Evolutionary conservation across 2,113 vertebrate species (phyloP).

Genomic region (Epinephelus moara): DNA sequence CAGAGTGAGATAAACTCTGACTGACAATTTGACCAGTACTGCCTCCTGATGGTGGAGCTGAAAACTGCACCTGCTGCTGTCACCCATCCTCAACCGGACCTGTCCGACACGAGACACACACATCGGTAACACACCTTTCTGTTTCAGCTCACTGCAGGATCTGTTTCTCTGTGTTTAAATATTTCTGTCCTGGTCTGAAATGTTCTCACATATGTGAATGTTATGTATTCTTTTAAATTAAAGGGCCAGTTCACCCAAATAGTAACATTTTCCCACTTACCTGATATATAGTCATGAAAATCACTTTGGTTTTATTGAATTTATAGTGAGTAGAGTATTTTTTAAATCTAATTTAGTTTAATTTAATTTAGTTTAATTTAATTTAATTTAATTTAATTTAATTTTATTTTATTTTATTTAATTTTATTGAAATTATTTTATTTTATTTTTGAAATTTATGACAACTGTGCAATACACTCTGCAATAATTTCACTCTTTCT

Average conservation of each 20-base stretch:
- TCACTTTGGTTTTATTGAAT: neutral
- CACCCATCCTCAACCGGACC: constrained; percentile 36
- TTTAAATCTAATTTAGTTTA: too few relatives aligned
- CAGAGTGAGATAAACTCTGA: constrained; percentile 32
- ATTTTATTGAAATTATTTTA: too few relatives aligned
- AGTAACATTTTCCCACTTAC: neutral
- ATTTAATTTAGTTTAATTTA: too few relatives aligned
- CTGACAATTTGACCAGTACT: constrained; percentile 70
- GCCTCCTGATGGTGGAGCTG: constrained; percentile 75
- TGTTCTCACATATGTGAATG: neutral
- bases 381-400: too few relatives aligned
- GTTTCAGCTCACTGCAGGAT: neutral
- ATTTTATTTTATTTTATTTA: too few relatives aligned
- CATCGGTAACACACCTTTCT: neutral
- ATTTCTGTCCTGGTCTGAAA: neutral
- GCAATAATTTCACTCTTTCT: too few relatives aligned
- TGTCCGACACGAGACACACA: constrained; percentile 15
- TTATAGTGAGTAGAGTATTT: neutral
- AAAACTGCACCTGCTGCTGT: constrained; percentile 67
- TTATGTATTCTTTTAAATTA: neutral
- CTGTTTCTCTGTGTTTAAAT: neutral
- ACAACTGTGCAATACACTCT: too few relatives aligned
- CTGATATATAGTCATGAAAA: neutral
- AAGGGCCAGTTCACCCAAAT: constrained; percentile 12
- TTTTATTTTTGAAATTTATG: too few relatives aligned